These are phyloP conservation scores for Mormyrus iriodes DNA, from an alignment of 2,113 vertebrate genomes.

Conservation along the genomic window DNA sequence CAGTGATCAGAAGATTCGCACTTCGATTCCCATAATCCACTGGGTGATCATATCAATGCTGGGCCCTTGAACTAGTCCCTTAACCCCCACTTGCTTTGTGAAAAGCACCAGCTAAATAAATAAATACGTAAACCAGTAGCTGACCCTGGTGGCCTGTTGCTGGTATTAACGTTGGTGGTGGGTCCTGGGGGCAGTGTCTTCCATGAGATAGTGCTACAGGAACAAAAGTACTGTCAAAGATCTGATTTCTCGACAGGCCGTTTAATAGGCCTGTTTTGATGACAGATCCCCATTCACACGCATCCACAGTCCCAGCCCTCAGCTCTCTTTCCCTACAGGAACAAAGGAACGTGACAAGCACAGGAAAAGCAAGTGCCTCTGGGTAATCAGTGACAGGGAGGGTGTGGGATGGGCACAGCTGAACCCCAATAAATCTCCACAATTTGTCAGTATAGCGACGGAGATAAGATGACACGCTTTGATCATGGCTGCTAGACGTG, in stretches of 20 bases:
- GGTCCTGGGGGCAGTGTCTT: not conserved
- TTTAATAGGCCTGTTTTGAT: not conserved
- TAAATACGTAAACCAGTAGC: not conserved
- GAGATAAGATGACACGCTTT: not conserved
- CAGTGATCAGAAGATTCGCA: not conserved
- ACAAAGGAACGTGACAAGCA: not conserved
- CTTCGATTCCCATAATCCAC: not conserved
- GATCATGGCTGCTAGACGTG: not conserved
- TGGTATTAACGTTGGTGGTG: not conserved
- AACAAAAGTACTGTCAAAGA: not conserved
- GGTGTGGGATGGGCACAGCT: not conserved
- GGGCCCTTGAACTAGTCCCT: not conserved
- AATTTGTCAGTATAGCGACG: not conserved
- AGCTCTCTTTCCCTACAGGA: not conserved
- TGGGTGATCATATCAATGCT: not conserved
- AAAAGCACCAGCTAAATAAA: not conserved
- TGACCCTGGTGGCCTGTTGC: not conserved
- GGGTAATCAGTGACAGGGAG: not conserved
- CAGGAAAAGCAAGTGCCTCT: not conserved
- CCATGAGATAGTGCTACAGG: not conserved
- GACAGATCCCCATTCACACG: not conserved
- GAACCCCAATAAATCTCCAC: not conserved
- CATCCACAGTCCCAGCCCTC: not conserved
- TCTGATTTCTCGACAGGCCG: constrained; percentile 8
- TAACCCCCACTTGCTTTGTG: not conserved